Evolutionary conservation across 2,888 invertebrate genomes (phyloP), one percentile per base, ranked within the genome.

Genomic region (Ditula angustiorana): DNA sequence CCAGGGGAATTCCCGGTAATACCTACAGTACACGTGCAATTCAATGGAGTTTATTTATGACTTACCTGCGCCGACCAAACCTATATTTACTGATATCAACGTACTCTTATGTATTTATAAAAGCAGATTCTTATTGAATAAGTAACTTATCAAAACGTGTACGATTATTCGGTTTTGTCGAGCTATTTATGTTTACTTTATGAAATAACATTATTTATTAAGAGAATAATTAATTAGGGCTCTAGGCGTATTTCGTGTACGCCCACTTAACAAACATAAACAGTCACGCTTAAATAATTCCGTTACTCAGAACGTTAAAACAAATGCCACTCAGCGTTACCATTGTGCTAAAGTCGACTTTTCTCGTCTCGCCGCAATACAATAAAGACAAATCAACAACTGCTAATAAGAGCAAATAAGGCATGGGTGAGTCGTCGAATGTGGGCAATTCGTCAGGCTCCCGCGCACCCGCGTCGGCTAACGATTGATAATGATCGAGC

Each of bases 21-120:
- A 63, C 52, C 52, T 61, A 55, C 79, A 74, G 71, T 74, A 73
- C 82, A 81, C 79, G 80, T 81, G 80, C 78, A 81, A 79, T 81
- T 79, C 78, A 81, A 76, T 73, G 75, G 74, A 70, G 73, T 76
- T 75, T 69, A 67, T 70, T 73, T 71, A 70, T 69, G 67, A 67
- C 64, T 35, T n/a, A 64, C 60, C 62, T 56, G 44, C 47, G 30
- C 53, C 66, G 59, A 53, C 58, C 8, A 37, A 58, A 46, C 46
- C 64, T 64, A 53, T 64, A 64, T 64, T 64, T 64, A 64, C 52
- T 59, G 53, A 47, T 58, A 59, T 59, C 59, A 59, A 35, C 57
- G 30, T 13, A 28, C 46, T 35, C 19, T 58, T 64, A 46, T 55
- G 24, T 58, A 58, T 52, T 57, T 64, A 58, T 35, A 35, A 37